A percentile compares a stretch with the other conserved stretches of the same genome.
phyloP scores from a whole-genome alignment of 2,113 vertebrate species.

The Gallinago jamesoni region DNA sequence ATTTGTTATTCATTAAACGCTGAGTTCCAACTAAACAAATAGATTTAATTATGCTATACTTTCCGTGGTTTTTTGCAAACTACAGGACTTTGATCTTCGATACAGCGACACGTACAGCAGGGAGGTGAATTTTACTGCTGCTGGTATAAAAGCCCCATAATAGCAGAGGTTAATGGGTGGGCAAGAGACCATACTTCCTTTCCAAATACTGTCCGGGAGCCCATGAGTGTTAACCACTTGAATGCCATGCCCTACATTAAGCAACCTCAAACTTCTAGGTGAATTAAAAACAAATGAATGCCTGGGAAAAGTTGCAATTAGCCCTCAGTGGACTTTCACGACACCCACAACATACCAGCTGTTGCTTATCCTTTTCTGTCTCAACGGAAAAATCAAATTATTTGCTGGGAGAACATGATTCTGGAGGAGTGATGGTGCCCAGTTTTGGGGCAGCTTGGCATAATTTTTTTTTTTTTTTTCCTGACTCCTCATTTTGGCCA shows the following conservation, averaged over 20 bases:
- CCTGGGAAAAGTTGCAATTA: neutral
- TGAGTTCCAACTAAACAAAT: neutral
- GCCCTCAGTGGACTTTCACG: neutral
- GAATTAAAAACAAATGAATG: neutral
- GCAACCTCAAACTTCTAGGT: neutral
- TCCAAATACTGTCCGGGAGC: neutral
- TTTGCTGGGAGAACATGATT: neutral
- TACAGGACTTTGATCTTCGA: neutral
- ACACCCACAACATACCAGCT: neutral
- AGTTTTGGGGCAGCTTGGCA: neutral
- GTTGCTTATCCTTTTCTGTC: neutral
- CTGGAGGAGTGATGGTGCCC: neutral
- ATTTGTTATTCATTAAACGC: neutral
- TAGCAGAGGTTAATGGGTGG: conserved; percentile 1
- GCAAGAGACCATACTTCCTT: conserved; percentile 2
- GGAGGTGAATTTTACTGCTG: conserved; percentile 28
- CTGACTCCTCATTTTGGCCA: neutral
- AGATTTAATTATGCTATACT: neutral
- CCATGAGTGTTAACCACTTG: neutral
- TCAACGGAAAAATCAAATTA: neutral
- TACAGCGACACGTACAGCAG: neutral
- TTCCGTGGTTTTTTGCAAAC: neutral
- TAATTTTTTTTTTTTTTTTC: neutral
- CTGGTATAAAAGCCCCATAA: neutral
- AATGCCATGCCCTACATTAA: neutral